Conservation (phyloP, 1,140 invertebrate genomes). For the Sarcophaga bullata region DNA sequence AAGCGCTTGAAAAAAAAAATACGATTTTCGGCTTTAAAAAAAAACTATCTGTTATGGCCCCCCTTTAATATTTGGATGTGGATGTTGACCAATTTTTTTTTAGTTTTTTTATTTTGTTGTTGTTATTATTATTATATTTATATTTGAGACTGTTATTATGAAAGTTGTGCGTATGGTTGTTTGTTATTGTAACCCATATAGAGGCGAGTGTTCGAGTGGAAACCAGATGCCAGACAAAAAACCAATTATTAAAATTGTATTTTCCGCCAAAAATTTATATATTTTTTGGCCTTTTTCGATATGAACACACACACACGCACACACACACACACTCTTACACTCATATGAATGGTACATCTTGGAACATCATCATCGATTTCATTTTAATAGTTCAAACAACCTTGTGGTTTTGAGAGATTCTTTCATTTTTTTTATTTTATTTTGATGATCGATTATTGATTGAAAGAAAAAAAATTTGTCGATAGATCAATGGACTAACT, state of each 20-base stretch:
- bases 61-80: slow-evolving; percentile 10
- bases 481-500: slow-evolving; percentile 30
- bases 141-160: neutral
- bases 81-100: slow-evolving; percentile 24
- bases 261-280: slow-evolving; percentile 19
- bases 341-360: neutral
- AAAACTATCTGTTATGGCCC: neutral
- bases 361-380: no score
- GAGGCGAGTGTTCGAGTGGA: neutral
- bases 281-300: neutral
- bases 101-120: neutral
- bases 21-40: neutral
- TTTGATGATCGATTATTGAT: slow-evolving; percentile 6
- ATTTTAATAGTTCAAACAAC: neutral
- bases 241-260: slow-evolving; percentile 44
- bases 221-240: slow-evolving; percentile 43
- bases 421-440: neutral
- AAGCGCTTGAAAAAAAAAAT: neutral
- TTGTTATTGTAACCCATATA: neutral
- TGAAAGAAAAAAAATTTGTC: neutral
- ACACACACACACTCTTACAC: neutral
- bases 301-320: neutral
- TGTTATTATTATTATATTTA: neutral
- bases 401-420: neutral
- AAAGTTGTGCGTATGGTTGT: neutral